Conservation (phyloP, 2,113 vertebrate genomes). For the Brachypteracias leptosomus region DNA sequence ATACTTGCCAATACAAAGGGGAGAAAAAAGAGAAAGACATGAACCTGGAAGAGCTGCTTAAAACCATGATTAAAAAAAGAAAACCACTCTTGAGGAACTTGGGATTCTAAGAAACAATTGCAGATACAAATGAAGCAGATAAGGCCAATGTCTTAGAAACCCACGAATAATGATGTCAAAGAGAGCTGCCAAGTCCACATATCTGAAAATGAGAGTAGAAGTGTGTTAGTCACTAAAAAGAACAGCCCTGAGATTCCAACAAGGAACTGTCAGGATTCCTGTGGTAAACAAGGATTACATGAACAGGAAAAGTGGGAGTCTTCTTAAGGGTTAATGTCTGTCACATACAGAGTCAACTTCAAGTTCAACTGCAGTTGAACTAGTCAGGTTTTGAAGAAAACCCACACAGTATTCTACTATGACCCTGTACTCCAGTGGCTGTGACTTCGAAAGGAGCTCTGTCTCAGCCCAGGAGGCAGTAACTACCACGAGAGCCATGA, state of each 20-base stretch:
- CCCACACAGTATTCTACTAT: neutral
- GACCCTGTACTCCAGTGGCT: neutral
- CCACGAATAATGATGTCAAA: neutral
- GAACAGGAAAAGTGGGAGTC: neutral
- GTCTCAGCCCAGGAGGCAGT: rapidly evolving
- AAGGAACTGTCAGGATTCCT: neutral
- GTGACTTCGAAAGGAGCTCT: neutral
- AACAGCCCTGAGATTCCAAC: neutral
- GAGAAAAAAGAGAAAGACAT: neutral
- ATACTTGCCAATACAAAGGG: neutral
- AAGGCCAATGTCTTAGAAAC: neutral
- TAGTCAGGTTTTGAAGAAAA: neutral
- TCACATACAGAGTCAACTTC: neutral
- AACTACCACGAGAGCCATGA: rapidly evolving
- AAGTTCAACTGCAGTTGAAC: constrained; percentile 10
- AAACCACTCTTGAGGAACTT: neutral
- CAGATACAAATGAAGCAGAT: neutral
- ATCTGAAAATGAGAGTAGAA: neutral
- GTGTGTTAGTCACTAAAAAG: neutral
- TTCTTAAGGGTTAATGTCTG: neutral
- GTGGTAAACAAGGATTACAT: neutral
- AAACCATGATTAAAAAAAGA: neutral
- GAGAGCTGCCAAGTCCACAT: neutral
- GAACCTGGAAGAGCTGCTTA: neutral
- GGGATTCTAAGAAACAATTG: neutral